Percentiles rank a stretch among this genome's conserved stretches.
phyloP scores from a whole-genome alignment of 2,113 vertebrate genomes.

The Indicator indicator region DNA sequence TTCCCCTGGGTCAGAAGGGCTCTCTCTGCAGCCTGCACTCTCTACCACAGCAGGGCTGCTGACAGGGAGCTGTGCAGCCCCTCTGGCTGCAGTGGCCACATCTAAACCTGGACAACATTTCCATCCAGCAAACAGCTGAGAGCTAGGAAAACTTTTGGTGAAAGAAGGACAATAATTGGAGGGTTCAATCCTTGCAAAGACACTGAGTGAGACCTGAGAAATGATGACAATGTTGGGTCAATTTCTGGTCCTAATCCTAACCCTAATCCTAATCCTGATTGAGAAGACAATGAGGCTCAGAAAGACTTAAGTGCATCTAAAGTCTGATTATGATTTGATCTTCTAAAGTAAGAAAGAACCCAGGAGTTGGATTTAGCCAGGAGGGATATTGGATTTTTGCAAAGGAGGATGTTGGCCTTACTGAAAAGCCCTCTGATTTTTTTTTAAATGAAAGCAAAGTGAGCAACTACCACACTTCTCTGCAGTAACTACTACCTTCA shows the following conservation, averaged over 20 bases:
- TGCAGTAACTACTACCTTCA: background rate
- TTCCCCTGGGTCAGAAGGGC: background rate
- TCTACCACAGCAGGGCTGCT: fast-evolving
- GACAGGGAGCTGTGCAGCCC: background rate
- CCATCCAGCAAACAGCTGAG: background rate
- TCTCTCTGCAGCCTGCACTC: background rate
- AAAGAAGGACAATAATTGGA: background rate
- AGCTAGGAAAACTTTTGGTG: background rate
- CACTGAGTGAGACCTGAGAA: background rate
- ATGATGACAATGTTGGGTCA: background rate
- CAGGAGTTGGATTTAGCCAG: background rate
- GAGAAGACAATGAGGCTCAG: background rate
- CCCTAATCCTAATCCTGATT: background rate
- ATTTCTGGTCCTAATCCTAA: background rate
- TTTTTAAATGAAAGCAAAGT: background rate
- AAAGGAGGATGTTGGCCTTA: background rate
- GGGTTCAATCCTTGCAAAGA: background rate
- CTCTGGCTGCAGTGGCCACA: background rate
- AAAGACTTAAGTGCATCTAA: background rate
- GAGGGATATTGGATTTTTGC: background rate
- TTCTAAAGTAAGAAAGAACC: background rate
- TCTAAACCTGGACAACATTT: background rate
- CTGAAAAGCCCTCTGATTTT: background rate
- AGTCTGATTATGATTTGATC: background rate
- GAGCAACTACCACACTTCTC: background rate